These are phyloP conservation scores for Phymorhynchus buccinoides DNA, from an alignment of 1,140 invertebrate species.

Conservation along the genomic window DNA sequence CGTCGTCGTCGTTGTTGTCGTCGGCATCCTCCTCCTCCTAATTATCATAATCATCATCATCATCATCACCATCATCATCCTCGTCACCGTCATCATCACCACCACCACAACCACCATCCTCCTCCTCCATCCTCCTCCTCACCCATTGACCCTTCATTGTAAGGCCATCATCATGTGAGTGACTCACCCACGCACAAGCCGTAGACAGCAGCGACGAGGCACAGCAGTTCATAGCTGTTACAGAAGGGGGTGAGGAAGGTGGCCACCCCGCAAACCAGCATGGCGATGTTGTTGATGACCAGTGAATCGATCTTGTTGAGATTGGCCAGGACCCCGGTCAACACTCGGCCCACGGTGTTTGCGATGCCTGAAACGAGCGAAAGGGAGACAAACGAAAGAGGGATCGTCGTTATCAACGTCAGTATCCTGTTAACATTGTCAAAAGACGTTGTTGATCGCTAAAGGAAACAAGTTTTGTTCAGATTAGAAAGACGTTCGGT, in stretches of 20 bases:
- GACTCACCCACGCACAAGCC: conserved; percentile 95
- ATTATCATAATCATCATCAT: not conserved
- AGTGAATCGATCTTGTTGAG: conserved; percentile 84
- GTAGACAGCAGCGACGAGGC: conserved; percentile 90
- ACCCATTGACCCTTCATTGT: no score
- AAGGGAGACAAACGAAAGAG: no score
- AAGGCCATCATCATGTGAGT: no score
- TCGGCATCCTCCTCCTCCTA: not conserved
- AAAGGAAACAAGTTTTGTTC: no score
- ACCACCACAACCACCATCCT: not conserved
- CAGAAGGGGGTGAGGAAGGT: conserved; percentile 90
- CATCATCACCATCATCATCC: not conserved
- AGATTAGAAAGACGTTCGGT: no score
- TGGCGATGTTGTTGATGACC: conserved; percentile 93
- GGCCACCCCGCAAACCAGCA: conserved; percentile 89
- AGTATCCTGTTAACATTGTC: no score
- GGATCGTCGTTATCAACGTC: no score
- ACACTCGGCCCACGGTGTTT: conserved; percentile 76
- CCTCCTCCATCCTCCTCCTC: not conserved
- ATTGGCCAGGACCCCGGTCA: conserved; percentile 77
- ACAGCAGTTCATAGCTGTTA: conserved; percentile 82
- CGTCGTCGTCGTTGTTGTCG: not conserved
- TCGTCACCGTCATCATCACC: not conserved
- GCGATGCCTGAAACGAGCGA: conserved; percentile 72
- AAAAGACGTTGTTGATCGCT: no score